Percentiles rank a stretch among this genome's conserved stretches.
Conservation (phyloP, 2,113 vertebrate species). For the Nycticebus coucang region DNA sequence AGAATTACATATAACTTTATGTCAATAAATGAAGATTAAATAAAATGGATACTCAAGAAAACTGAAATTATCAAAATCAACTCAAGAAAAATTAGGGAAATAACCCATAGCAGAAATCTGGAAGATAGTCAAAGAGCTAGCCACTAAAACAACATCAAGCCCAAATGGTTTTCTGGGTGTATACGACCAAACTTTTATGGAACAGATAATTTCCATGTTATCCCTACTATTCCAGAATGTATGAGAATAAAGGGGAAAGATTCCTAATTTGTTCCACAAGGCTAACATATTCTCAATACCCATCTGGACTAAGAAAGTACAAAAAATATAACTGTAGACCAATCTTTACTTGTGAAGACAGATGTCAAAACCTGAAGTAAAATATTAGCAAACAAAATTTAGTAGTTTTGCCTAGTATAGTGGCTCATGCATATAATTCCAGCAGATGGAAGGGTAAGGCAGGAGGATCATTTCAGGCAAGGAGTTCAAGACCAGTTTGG, state of each 20-base stretch:
- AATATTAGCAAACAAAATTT: conserved; percentile 7
- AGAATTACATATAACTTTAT: conserved; percentile 1
- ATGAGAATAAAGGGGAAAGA: neutral
- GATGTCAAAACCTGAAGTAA: conserved; percentile 28
- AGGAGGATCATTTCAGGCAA: too few species aligned
- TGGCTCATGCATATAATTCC: too few species aligned
- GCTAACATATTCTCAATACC: conserved; percentile 3
- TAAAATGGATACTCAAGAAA: conserved; percentile 16
- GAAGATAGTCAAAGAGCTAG: conserved; percentile 19
- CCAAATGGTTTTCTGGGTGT: neutral
- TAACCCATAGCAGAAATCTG: neutral
- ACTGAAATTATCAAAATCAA: conserved; percentile 31
- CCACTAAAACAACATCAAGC: conserved; percentile 5
- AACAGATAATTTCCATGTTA: neutral
- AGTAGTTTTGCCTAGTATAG: neutral
- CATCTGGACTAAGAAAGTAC: neutral
- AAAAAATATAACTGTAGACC: neutral
- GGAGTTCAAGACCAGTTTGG: too few species aligned
- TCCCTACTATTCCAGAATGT: neutral
- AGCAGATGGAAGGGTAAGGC: too few species aligned
- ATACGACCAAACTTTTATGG: neutral
- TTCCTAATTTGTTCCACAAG: conserved; percentile 30
- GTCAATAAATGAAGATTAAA: conserved; percentile 28
- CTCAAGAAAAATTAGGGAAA: conserved; percentile 40
- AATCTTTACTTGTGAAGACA: conserved; percentile 41